A percentile compares a stretch with the other conserved stretches of the same genome.
These are phyloP conservation scores for Entomobrya proxima DNA, from an alignment of 2,888 invertebrate species.

Conservation along the genomic window DNA sequence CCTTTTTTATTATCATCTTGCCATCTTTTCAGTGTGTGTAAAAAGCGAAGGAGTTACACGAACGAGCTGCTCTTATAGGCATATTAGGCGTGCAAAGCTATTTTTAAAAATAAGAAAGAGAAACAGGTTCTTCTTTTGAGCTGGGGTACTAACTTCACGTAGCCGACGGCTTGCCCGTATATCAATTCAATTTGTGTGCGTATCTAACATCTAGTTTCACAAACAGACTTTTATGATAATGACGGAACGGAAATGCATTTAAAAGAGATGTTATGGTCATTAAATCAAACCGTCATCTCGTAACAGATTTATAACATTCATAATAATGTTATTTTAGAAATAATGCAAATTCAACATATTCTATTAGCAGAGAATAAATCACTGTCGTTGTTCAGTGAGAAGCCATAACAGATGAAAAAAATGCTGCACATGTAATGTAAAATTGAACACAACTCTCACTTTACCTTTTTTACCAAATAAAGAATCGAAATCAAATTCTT, in stretches of 20 bases:
- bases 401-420: not conserved
- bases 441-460: slow-evolving; percentile 22
- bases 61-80: not conserved
- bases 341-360: not conserved
- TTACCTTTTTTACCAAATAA: slow-evolving; percentile 30
- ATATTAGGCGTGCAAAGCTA: not conserved
- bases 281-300: slow-evolving; percentile 36
- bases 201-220: slow-evolving; percentile 20
- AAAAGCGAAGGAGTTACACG: not conserved
- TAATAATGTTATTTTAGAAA: not conserved
- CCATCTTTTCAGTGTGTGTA: slow-evolving; percentile 5
- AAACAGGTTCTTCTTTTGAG: slow-evolving; percentile 46
- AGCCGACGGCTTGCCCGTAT: too few relatives aligned
- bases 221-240: slow-evolving; percentile 3
- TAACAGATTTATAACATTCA: not conserved
- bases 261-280: slow-evolving; percentile 20
- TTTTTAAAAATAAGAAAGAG: not conserved
- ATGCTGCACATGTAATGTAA: too few relatives aligned
- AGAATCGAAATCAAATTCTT: not conserved
- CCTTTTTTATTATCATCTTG: slow-evolving; percentile 9
- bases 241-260: slow-evolving; percentile 52
- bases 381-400: slow-evolving; percentile 6
- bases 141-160: too few relatives aligned
- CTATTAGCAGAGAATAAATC: slow-evolving; percentile 26
- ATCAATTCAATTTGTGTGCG: not conserved